Evolutionary conservation across 1,140 invertebrate species (phyloP).

Genomic region (Triops longicaudatus): DNA sequence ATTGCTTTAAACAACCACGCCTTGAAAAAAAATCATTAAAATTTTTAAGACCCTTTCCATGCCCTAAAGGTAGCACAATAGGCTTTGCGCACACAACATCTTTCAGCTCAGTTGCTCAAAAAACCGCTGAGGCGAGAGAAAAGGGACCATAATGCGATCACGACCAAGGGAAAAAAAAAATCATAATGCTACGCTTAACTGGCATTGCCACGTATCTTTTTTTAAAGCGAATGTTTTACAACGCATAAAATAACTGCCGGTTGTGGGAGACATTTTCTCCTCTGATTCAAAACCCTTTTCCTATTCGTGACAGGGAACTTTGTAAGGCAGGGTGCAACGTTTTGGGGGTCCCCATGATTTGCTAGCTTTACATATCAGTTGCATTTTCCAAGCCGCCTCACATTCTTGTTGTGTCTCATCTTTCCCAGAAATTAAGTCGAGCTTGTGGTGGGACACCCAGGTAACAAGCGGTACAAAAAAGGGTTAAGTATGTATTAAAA

Average conservation of each 20-base stretch:
- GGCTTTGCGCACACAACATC: not conserved
- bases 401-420: not conserved
- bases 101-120: not conserved
- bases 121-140: not conserved
- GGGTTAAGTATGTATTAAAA: not conserved
- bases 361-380: constrained; percentile 9
- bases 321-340: not conserved
- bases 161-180: not conserved
- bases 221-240: no score
- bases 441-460: not conserved
- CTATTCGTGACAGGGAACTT: not conserved
- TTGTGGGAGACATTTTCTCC: not conserved
- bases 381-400: not conserved
- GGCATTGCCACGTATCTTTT: no score
- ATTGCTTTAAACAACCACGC: no score
- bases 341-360: not conserved
- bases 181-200: no score
- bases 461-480: not conserved
- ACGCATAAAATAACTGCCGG: not conserved
- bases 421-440: not conserved
- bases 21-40: not conserved
- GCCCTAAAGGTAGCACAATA: not conserved
- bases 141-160: not conserved
- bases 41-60: not conserved
- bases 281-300: not conserved